Percentiles rank a stretch among this genome's conserved stretches.
Conservation (phyloP, 1,140 invertebrate genomes). For the Diorhabda elongata region DNA sequence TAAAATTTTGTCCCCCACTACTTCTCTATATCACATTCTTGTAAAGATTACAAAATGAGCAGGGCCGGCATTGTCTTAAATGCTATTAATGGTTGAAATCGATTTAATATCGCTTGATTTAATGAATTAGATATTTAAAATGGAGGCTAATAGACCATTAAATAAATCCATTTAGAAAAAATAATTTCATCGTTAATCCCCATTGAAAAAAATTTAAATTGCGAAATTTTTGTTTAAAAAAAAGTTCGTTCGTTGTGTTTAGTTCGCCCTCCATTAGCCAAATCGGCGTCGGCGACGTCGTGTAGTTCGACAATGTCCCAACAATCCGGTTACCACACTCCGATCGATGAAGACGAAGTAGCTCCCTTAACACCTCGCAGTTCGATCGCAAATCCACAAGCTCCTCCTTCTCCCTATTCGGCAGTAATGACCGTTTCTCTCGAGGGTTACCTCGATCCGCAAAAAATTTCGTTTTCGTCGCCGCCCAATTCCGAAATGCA, state of each 20-base stretch:
- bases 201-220: no score
- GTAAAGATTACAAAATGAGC: no score
- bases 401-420: conserved; percentile 71
- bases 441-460: conserved; percentile 80
- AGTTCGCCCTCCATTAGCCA: conserved; percentile 51
- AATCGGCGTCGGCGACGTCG: conserved; percentile 54
- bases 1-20: no score
- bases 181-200: neutral
- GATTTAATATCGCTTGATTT: no score
- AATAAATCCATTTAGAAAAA: neutral
- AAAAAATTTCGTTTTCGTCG: conserved; percentile 70
- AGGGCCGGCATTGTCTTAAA: no score
- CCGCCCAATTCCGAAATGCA: conserved; percentile 68
- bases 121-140: no score
- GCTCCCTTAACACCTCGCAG: conserved; percentile 52
- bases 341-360: conserved; percentile 49
- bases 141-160: no score
- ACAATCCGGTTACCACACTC: conserved; percentile 61
- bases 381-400: conserved; percentile 47
- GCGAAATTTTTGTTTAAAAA: no score
- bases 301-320: conserved; percentile 51
- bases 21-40: no score
- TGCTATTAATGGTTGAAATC: no score
- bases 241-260: neutral
- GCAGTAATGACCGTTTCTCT: conserved; percentile 77